phyloP scores from a whole-genome alignment of 2,797 vertebrate species.

The Miopithecus talapoin region DNA sequence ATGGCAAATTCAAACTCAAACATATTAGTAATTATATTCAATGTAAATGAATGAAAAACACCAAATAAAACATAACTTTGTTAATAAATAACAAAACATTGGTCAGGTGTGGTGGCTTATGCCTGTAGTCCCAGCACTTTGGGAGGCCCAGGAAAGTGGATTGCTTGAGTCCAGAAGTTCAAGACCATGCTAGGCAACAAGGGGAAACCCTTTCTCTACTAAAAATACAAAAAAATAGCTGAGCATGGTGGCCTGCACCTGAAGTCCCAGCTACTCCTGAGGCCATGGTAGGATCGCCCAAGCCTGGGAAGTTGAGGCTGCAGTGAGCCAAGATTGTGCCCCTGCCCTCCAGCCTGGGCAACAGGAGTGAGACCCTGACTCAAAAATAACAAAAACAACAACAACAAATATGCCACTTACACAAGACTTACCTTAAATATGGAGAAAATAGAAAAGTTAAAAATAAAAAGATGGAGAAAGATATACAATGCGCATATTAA shows the following conservation, averaged over 20 bases:
- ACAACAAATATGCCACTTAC: neutral
- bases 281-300: neutral
- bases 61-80: neutral
- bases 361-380: neutral
- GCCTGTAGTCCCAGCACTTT: neutral
- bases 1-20: neutral
- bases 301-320: neutral
- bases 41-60: neutral
- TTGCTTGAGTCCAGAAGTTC: neutral
- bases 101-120: neutral
- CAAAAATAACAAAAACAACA: neutral
- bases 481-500: neutral
- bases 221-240: no score
- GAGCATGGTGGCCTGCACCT: no score
- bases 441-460: neutral
- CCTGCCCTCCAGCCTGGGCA: neutral
- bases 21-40: neutral
- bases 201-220: no score
- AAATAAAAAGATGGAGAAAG: neutral
- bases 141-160: neutral
- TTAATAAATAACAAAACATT: neutral
- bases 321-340: neutral
- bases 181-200: neutral
- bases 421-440: neutral
- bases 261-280: no score